Percentiles rank a stretch among this genome's conserved stretches.
Conservation (phyloP, 2,888 invertebrate genomes). For the Calephelis perditalis region DNA sequence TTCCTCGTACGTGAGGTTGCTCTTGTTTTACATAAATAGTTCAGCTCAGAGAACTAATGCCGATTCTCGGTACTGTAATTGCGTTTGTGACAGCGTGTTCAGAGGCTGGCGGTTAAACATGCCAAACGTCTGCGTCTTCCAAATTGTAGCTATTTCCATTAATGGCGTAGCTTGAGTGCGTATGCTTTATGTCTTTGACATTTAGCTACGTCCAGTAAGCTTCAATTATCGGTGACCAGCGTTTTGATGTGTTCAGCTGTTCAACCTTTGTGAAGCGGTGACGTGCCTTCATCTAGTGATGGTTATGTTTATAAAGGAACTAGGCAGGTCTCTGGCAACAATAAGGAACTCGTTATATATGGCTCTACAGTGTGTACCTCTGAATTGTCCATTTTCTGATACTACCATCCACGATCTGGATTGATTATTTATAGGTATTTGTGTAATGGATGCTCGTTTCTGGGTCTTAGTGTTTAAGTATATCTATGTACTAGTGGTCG, state of each 20-base stretch:
- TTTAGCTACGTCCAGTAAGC: slow-evolving; percentile 42
- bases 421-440: no score
- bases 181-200: slow-evolving; percentile 59
- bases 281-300: no score
- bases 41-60: slow-evolving; percentile 68
- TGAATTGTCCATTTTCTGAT: no score
- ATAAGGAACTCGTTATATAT: no score
- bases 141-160: slow-evolving; percentile 74
- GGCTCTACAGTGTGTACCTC: no score
- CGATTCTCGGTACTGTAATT: slow-evolving; percentile 76
- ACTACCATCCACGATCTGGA: no score
- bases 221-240: slow-evolving; percentile 26
- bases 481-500: no score
- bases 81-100: slow-evolving; percentile 73
- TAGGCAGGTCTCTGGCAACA: no score
- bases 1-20: slow-evolving; percentile 71
- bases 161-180: slow-evolving; percentile 64
- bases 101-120: slow-evolving; percentile 57
- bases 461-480: no score
- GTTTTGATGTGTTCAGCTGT: slow-evolving; percentile 16
- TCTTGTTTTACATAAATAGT: slow-evolving; percentile 78
- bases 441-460: no score
- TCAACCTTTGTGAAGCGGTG: neutral
- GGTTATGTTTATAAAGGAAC: no score
- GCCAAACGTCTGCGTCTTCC: slow-evolving; percentile 56